A percentile compares a stretch with the other conserved stretches of the same genome.
phyloP scores from a whole-genome alignment of 2,797 vertebrate genomes.

The Eulemur rubriventer region DNA sequence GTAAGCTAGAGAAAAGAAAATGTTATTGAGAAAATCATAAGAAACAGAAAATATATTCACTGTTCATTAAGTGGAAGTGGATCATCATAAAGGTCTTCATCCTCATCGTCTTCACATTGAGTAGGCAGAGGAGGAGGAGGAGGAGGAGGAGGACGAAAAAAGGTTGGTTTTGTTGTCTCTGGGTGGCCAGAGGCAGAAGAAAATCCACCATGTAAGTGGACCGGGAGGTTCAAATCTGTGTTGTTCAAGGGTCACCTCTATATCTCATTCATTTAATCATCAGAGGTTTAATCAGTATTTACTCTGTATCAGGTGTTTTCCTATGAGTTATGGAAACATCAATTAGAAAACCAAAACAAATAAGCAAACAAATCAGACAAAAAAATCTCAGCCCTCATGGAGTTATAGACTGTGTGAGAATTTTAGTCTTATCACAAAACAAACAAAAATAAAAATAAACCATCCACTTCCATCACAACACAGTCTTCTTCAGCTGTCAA shows the following conservation, averaged over 20 bases:
- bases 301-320: background rate
- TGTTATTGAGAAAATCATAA: background rate
- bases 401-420: background rate
- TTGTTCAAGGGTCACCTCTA: background rate
- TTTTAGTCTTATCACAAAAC: background rate
- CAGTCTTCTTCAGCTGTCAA: background rate
- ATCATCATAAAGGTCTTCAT: background rate
- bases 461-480: background rate
- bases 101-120: background rate
- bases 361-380: background rate
- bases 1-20: background rate
- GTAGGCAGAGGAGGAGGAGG: background rate
- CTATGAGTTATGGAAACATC: background rate
- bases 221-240: background rate
- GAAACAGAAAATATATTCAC: background rate
- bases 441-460: background rate
- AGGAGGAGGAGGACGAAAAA: too few species aligned
- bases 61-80: background rate
- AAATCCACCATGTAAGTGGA: background rate
- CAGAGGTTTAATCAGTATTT: background rate
- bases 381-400: background rate
- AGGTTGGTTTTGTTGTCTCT: background rate
- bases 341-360: background rate
- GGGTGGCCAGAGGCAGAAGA: background rate
- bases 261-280: background rate